A percentile compares a stretch with the other conserved stretches of the same genome.
These are phyloP conservation scores for Pelmatolapia mariae DNA, from an alignment of 2,113 vertebrate genomes.

Conservation along the genomic window DNA sequence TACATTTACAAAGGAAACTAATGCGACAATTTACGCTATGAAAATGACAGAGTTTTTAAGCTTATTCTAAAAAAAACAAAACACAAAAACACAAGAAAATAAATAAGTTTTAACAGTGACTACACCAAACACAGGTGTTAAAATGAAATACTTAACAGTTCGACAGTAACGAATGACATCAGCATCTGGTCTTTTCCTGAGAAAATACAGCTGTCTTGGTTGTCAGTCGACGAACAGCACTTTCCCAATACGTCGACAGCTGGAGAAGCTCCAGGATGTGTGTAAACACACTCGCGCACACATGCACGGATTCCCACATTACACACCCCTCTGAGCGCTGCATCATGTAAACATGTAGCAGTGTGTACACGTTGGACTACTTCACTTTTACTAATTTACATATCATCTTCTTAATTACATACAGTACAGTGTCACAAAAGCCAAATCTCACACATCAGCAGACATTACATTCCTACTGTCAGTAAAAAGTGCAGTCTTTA, in stretches of 20 bases:
- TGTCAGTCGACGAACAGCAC: conserved; percentile 13
- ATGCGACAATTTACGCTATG: not conserved
- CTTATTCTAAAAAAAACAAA: not conserved
- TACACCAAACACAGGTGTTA: not conserved
- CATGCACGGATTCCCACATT: not conserved
- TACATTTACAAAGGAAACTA: not conserved
- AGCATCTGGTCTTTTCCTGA: not conserved
- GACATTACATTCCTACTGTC: not conserved
- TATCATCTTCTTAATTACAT: not conserved
- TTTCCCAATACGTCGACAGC: conserved; percentile 21
- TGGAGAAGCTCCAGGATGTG: conserved; percentile 29
- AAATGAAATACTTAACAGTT: not conserved
- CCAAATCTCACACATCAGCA: not conserved
- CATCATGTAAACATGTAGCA: not conserved
- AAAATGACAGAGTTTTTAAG: not conserved
- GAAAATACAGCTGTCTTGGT: conserved; percentile 15
- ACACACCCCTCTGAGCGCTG: not conserved
- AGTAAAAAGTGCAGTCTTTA: not conserved
- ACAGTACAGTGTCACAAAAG: not conserved
- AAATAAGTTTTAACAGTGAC: not conserved
- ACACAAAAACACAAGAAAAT: not conserved
- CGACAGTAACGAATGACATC: not conserved
- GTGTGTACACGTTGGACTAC: not conserved
- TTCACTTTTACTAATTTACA: not conserved
- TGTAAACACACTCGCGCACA: not conserved